These are phyloP conservation scores for Drosophila malerkotliana DNA, from an alignment of 1,140 invertebrate species.

Conservation along the genomic window DNA sequence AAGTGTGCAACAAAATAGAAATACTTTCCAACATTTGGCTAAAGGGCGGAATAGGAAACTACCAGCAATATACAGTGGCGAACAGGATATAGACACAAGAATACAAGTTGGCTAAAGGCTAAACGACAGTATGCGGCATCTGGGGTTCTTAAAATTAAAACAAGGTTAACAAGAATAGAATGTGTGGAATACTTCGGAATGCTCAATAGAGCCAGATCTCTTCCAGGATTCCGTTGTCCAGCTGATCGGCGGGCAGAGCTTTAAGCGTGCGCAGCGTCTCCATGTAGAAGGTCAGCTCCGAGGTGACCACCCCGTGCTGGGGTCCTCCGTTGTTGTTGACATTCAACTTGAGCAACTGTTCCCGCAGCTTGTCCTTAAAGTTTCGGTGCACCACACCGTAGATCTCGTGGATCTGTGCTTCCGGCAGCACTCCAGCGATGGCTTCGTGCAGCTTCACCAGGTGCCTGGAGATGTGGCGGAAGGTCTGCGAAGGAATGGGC, in stretches of 20 bases:
- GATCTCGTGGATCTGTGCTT: slow-evolving; percentile 88
- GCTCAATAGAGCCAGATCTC: slow-evolving; percentile 88
- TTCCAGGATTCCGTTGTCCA: slow-evolving; percentile 90
- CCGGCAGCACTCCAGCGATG: slow-evolving; percentile 91
- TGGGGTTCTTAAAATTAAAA: slow-evolving; percentile 29
- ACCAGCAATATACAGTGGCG: slow-evolving; percentile 33
- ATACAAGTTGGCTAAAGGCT: slow-evolving; percentile 1
- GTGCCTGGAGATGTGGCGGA: slow-evolving; percentile 96
- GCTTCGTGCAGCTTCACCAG: slow-evolving; percentile 97
- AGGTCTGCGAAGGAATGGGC: slow-evolving; percentile 96
- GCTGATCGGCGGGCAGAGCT: slow-evolving; percentile 89
- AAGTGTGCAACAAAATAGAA: slow-evolving; percentile 33
- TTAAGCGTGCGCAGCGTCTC: slow-evolving; percentile 95
- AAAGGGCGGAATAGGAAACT: slow-evolving; percentile 24
- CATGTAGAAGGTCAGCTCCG: slow-evolving; percentile 97
- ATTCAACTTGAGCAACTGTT: slow-evolving; percentile 93
- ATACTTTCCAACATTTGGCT: slow-evolving; percentile 8
- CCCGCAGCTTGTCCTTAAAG: slow-evolving; percentile 93
- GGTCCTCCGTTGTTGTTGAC: slow-evolving; percentile 97
- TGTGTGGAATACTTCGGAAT: slow-evolving; percentile 43
- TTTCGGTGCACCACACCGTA: slow-evolving; percentile 93
- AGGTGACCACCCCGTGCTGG: slow-evolving; percentile 97
- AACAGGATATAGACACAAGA: slow-evolving; percentile 10
- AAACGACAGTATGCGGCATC: background rate
- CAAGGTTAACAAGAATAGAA: slow-evolving; percentile 44